These are phyloP conservation scores for Bradysia coprophila DNA, from an alignment of 1,140 invertebrate species.

Conservation along the genomic window DNA sequence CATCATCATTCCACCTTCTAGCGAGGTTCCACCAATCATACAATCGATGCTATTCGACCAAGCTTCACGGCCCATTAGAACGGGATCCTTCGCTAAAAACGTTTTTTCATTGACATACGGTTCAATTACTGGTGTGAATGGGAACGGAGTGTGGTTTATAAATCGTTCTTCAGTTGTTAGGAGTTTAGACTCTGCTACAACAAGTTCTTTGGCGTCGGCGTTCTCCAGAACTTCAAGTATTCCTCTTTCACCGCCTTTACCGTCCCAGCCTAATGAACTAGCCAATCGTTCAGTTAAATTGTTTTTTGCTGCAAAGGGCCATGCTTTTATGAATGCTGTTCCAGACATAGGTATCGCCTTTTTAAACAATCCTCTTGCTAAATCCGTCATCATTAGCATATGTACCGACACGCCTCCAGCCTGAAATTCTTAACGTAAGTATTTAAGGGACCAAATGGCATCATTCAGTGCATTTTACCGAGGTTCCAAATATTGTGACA, in stretches of 20 bases:
- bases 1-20: no score
- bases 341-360: conserved; percentile 24
- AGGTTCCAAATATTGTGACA: conserved; percentile 17
- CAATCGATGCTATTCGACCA: conserved; percentile 24
- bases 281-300: conserved; percentile 20
- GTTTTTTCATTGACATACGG: conserved; percentile 15
- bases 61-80: conserved; percentile 20
- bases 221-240: not conserved
- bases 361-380: conserved; percentile 24
- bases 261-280: conserved; percentile 15
- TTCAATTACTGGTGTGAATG: conserved; percentile 24
- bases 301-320: conserved; percentile 14
- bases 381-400: conserved; percentile 35
- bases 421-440: no score
- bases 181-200: no score
- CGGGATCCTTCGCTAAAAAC: conserved; percentile 19
- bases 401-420: conserved; percentile 27
- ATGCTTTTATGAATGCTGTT: conserved; percentile 14
- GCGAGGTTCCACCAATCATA: conserved; percentile 21
- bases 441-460: no score
- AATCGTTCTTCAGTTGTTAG: no score
- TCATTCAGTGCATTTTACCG: no score
- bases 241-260: conserved; percentile 3
- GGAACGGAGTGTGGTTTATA: no score
- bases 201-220: no score